Percentiles rank a stretch among this genome's conserved stretches.
phyloP scores from a whole-genome alignment of 2,888 invertebrate genomes.

The Thera obeliscata region DNA sequence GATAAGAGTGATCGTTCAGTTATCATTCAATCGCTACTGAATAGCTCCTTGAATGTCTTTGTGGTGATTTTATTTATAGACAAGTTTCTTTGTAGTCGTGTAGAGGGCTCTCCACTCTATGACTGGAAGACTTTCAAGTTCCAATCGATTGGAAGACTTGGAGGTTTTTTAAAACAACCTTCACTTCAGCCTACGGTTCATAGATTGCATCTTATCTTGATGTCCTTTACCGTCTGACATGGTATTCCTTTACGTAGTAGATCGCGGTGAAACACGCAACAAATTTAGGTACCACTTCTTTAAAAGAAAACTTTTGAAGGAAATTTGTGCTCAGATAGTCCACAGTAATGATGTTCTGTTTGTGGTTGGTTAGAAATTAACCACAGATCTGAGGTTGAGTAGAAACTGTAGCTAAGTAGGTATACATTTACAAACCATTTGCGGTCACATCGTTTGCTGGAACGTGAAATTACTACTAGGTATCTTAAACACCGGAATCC shows the following conservation, averaged over 20 bases:
- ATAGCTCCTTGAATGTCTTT: slow-evolving; percentile 14
- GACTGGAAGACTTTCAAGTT: slow-evolving; percentile 21
- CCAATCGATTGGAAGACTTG: slow-evolving; percentile 12
- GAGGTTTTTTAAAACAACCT: slow-evolving; percentile 14
- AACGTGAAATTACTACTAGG: slow-evolving; percentile 5
- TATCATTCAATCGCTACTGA: slow-evolving; percentile 22
- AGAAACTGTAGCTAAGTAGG: neutral
- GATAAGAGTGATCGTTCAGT: slow-evolving; percentile 25
- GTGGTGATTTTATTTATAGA: slow-evolving; percentile 17
- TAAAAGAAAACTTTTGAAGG: no score
- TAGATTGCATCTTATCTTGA: neutral
- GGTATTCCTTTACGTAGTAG: neutral
- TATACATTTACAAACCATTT: neutral
- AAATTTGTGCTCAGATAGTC: neutral
- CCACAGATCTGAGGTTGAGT: slow-evolving; percentile 9
- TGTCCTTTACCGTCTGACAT: neutral
- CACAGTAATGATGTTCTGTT: slow-evolving; percentile 4
- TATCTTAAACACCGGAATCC: neutral
- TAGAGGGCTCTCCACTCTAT: slow-evolving; percentile 1
- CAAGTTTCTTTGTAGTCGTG: slow-evolving; percentile 16
- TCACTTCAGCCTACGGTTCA: slow-evolving; percentile 12
- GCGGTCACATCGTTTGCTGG: slow-evolving; percentile 5
- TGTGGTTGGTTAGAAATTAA: slow-evolving; percentile 6
- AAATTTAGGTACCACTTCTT: neutral
- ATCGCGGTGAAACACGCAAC: slow-evolving; percentile 10